Evolutionary conservation across 2,888 invertebrate genomes (phyloP), one percentile per base, ranked within the genome.

Genomic region (Notodonta dromedarius): DNA sequence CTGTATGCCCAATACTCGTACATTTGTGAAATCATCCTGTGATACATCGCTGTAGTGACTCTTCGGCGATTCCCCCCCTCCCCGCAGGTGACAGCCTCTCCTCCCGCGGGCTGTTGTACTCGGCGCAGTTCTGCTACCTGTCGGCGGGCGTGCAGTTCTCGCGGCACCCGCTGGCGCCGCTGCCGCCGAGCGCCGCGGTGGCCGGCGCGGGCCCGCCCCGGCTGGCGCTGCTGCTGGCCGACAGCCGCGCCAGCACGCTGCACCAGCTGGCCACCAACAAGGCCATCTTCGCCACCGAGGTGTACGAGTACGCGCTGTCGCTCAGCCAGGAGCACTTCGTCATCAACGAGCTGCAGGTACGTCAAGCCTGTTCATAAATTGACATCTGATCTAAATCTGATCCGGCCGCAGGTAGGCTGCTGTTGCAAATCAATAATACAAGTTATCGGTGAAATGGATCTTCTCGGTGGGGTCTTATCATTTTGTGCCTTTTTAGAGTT

Each of bases 61-160:
- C n/a, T n/a, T n/a, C n/a, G n/a, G 24, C 24, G 24, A 2, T 24
- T 24, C 24, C 24, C 24, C 24, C 24, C 24, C 1, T 24, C 35
- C 51, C 32, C 13, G 35, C 42, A 95, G 97, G 96, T 0, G 97
- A 97, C 86, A 96, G 96, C 0, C 90, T 97, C 13, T 87, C 94
- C 62, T 89, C 95, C 60, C 96, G 97, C 71, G 98, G 98, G 12
- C 97, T 97, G 78, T 90, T 97, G 60, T 96, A 96, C 91, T 98
- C 98, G 2, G 98, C 99, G 35, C 99, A 99, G 88, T 98, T 99
- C 90, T 99, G 99, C 89, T 99, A 99, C 94, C 93, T 99, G 78
- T 96, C 98, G 91, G 98, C 97, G 1, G 96, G 97, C 77, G 94
- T 95, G 65, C 94, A 93, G 57, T 94, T 95, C 85, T 91, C 94